Base-by-base conservation (phyloP, 2,797 vertebrate genomes). In the Danio albolineatus region DNA sequence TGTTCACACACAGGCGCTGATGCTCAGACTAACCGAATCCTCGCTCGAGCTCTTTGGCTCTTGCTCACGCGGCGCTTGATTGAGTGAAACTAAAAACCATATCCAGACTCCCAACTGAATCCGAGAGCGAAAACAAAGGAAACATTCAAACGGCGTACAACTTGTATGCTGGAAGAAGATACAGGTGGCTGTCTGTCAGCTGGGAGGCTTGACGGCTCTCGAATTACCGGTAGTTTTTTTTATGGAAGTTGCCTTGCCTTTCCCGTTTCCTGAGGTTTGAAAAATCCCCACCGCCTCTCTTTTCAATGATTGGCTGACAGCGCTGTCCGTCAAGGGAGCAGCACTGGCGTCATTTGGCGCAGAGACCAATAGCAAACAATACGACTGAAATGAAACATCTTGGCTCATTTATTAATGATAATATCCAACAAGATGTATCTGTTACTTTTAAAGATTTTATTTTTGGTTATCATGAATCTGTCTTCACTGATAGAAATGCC, bases 201-300 rank as follows among this genome's bases (percentile, higher is more conserved):
- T 16, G 10, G 4, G 7, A 17, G 46, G 38, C 62, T 28, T 57
- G 28, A 49, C 59, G 14, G 49, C 46, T 69, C 59, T 56, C n/a
- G 39, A 21, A 38, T 67, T 61, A 79, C 81, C 60, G 80, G 73
- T 56, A 57, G 70, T 17, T 69, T 79, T 62, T 61, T 16, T 41
- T 1, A 39, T 59, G 81, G 62, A 86, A 83, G 51, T 81, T 83
- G 61, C 46, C 17, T 19, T 28, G 48, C 54, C 59, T 56, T 80
- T 77, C 77, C 76, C 83, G 78, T 84, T 84, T 83, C 83, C 85
- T 84, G 71, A 73, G 65, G 71, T 86, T 86, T 82, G 80, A 86
- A 86, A 79, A 83, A 81, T 73, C 74, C 54, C 10, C 56, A 14
- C 74, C 81, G 10, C 78, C 81, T 69, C 61, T 60, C 28, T 73